Percentiles rank a stretch among this genome's conserved stretches.
Evolutionary conservation across 1,140 invertebrate genomes (phyloP).

Genomic region (Ceratina japonica): DNA sequence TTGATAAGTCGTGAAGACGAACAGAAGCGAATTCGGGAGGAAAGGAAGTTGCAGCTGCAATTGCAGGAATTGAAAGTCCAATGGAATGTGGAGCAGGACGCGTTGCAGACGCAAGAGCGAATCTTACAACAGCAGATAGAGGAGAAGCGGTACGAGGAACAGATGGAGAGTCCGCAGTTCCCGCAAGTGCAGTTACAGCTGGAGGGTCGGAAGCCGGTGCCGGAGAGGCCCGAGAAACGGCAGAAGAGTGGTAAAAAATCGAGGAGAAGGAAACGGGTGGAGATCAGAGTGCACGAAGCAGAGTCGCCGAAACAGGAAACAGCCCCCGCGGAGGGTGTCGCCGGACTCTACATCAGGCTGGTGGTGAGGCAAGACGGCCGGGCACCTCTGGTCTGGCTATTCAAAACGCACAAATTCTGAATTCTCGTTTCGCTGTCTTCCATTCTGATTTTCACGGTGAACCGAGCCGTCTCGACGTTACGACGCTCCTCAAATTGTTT

Average conservation of each 20-base stretch:
- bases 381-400: slow-evolving; percentile 73
- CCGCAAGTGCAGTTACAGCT: slow-evolving; percentile 7
- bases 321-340: slow-evolving; percentile 47
- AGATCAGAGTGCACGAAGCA: slow-evolving; percentile 8
- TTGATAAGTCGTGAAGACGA: not conserved
- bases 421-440: not conserved
- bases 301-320: slow-evolving; percentile 33
- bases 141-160: not conserved
- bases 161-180: not conserved
- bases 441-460: not conserved
- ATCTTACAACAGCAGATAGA: not conserved
- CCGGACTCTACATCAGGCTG: slow-evolving; percentile 74
- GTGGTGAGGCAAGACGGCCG: slow-evolving; percentile 74
- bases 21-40: not conserved
- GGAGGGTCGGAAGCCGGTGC: slow-evolving; percentile 19
- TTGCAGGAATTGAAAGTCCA: not conserved
- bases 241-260: not conserved
- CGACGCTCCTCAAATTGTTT: not conserved
- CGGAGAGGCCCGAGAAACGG: not conserved
- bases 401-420: slow-evolving; percentile 77
- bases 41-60: slow-evolving; percentile 14
- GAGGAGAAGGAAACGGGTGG: slow-evolving; percentile 9
- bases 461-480: not conserved
- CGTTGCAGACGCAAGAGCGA: slow-evolving; percentile 17
- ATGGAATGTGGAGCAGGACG: not conserved